These are phyloP conservation scores for Sesia apiformis DNA, from an alignment of 2,888 invertebrate genomes.

Conservation along the genomic window DNA sequence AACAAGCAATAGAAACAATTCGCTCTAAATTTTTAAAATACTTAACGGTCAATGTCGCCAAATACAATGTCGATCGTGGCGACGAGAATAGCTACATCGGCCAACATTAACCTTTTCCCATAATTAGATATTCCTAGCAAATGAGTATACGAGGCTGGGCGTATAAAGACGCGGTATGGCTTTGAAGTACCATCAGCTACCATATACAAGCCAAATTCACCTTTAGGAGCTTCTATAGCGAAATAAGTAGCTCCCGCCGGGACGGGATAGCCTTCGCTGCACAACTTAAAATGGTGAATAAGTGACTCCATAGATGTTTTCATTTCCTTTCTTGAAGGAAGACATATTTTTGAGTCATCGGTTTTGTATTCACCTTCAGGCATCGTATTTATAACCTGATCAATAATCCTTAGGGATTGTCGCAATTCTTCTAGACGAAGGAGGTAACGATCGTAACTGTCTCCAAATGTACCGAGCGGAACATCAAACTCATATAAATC, in stretches of 20 bases:
- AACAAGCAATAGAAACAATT: too few relatives aligned
- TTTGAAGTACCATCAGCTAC: conserved; percentile 87
- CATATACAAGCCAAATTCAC: conserved; percentile 90
- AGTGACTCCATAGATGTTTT: conserved; percentile 90
- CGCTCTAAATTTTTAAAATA: neutral
- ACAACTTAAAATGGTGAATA: conserved; percentile 93
- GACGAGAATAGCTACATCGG: conserved; percentile 86
- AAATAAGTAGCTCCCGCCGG: conserved; percentile 90
- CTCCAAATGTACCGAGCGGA: conserved; percentile 86
- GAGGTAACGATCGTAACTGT: conserved; percentile 87
- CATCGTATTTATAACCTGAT: conserved; percentile 89
- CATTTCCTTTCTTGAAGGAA: conserved; percentile 86
- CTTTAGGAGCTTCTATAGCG: conserved; percentile 87
- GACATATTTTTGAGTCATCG: conserved; percentile 86
- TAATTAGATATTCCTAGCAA: conserved; percentile 78
- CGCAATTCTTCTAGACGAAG: conserved; percentile 82
- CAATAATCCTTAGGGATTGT: conserved; percentile 83
- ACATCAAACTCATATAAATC: conserved; percentile 88
- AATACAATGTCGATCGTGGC: conserved; percentile 79
- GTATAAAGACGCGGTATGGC: conserved; percentile 80
- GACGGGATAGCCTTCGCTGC: conserved; percentile 85
- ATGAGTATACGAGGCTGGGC: conserved; percentile 75
- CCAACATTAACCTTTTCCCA: conserved; percentile 78
- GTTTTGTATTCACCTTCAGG: conserved; percentile 84
- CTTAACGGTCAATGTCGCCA: conserved; percentile 76